A percentile compares a stretch with the other conserved stretches of the same genome.
phyloP scores from a whole-genome alignment of 2,113 vertebrate species.

The Austrofundulus limnaeus region DNA sequence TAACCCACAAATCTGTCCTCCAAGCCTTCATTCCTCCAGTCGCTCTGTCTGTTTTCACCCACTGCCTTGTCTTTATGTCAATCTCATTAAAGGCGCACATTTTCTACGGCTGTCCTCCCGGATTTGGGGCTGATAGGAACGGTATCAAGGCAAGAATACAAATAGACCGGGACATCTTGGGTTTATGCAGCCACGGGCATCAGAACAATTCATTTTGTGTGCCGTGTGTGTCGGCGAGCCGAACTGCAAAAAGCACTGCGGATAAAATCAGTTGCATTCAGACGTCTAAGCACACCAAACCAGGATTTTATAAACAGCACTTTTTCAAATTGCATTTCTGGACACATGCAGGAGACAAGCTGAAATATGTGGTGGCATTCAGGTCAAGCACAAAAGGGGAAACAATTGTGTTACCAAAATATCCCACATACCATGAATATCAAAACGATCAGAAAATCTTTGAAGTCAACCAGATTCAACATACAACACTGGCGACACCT shows the following conservation, averaged over 20 bases:
- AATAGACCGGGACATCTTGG: slow-evolving; percentile 47
- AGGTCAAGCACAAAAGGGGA: too few relatives aligned
- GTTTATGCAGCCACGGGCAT: slow-evolving; percentile 45
- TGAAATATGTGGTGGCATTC: too few relatives aligned
- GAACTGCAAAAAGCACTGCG: slow-evolving; percentile 14
- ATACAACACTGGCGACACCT: too few relatives aligned
- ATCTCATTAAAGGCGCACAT: slow-evolving; percentile 59
- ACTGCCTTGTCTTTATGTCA: slow-evolving; percentile 50
- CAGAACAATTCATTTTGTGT: slow-evolving; percentile 41
- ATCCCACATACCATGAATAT: too few relatives aligned
- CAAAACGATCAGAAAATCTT: too few relatives aligned
- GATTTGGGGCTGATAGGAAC: slow-evolving; percentile 45
- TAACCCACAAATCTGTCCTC: slow-evolving; percentile 59
- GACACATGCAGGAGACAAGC: too few relatives aligned
- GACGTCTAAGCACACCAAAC: background rate
- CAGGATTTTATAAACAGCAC: background rate
- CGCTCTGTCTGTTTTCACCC: slow-evolving; percentile 47
- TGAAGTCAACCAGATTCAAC: too few relatives aligned
- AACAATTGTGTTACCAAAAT: too few relatives aligned
- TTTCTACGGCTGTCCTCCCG: slow-evolving; percentile 50
- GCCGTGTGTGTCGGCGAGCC: slow-evolving; percentile 21
- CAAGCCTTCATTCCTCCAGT: slow-evolving; percentile 46
- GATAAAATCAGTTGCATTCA: slow-evolving; percentile 32
- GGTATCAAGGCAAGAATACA: slow-evolving; percentile 48
- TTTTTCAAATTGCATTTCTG: background rate